Conservation (phyloP, 2,888 invertebrate species). For the Cephus sareptanus region DNA sequence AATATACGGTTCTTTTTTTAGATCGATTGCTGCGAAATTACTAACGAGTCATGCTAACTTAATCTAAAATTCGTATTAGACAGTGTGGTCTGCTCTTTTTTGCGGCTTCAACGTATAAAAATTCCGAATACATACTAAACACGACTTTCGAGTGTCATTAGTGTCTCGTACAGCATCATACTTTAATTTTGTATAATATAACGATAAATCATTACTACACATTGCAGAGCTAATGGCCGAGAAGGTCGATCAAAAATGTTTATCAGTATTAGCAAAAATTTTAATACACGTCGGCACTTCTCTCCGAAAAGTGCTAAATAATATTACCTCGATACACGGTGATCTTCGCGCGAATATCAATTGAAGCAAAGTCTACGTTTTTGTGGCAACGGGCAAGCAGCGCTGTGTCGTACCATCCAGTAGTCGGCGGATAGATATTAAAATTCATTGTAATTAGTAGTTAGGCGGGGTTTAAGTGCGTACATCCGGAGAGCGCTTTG, state of each 20-base stretch:
- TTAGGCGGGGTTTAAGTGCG: conserved; percentile 51
- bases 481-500: conserved; percentile 54
- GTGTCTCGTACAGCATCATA: not conserved
- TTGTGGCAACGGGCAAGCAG: not conserved
- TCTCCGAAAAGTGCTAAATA: not conserved
- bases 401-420: not conserved
- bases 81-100: not conserved
- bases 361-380: not conserved
- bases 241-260: not conserved
- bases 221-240: not conserved
- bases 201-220: not conserved
- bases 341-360: too few relatives aligned
- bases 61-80: not conserved
- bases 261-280: not conserved
- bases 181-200: not conserved
- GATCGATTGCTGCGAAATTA: not conserved
- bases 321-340: not conserved
- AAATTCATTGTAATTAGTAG: conserved; percentile 41
- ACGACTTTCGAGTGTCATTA: not conserved
- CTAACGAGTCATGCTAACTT: not conserved
- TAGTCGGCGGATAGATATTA: conserved; percentile 20
- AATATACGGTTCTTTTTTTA: not conserved
- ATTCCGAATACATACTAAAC: not conserved
- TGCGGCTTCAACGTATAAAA: not conserved
- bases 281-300: not conserved